Base-by-base conservation (phyloP, 1,140 invertebrate species). In the Argopecten irradians region DNA sequence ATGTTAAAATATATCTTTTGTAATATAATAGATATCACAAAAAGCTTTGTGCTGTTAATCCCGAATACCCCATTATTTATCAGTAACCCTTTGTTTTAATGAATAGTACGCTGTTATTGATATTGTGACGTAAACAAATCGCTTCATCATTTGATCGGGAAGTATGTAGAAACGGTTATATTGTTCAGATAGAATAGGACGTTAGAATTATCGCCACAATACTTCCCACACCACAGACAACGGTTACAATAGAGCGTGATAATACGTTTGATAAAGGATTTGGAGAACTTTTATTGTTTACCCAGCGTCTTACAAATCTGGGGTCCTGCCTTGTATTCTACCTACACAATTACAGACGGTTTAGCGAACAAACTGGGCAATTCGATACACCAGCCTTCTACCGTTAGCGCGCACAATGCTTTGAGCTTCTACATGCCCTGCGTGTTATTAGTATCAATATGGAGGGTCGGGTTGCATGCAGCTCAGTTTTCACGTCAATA, bases 401-500 rank as follows among this genome's bases (percentile, higher is more conserved):
- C 36, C 34, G 82, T 88, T 90, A 86, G 83, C 83, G 43, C 89
- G 84, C 86, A 90, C 41, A 86, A 86, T 82, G 84, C 71, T 84
- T 83, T 87, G 86, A 84, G 88, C 87, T 84, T 82, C 87, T 82
- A 88, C 87, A 88, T 90, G 87, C 87, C 85, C 87, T 46, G 89
- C 46, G 85, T 88, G 85, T 85, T 90, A 90, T 88, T 88, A 90
- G 89, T 90, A 90, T 90, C 89, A 90, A 90, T 90, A 90, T 83
- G 83, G 86, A 22, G 43, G 85, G 84, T 90, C 89, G 39, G 83
- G 86, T 90, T 90, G 84, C 89, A 89, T 34, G 46, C 87, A 83
- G 87, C 89, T 90, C 89, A 83, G 85, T 86, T 90, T 90, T 85
- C 89, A 88, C 88, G 87, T 90, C 89, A 90, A 90, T 90, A 90